Percentiles rank a stretch among this genome's conserved stretches.
These are phyloP conservation scores for Orientallactaga bullata DNA, from an alignment of 2,113 vertebrate species.

Conservation along the genomic window DNA sequence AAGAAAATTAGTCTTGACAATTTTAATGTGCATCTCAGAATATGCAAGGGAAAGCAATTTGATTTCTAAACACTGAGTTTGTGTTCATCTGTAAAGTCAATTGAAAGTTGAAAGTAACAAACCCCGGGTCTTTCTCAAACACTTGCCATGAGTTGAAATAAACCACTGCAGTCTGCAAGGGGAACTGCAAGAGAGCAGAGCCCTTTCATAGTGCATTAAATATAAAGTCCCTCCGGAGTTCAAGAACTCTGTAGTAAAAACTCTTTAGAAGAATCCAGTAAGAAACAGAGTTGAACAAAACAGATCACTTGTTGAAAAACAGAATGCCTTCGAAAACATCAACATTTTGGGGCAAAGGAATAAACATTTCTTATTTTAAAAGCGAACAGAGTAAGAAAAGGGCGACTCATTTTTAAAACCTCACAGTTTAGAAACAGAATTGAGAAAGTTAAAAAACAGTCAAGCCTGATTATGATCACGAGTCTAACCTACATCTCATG, in stretches of 20 bases:
- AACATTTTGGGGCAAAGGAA: slow-evolving; percentile 38
- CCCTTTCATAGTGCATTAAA: neutral
- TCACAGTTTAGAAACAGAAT: neutral
- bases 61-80: neutral
- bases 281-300: neutral
- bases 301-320: neutral
- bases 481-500: neutral
- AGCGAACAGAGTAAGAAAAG: neutral
- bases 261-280: neutral
- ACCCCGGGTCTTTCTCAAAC: neutral
- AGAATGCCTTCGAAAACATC: neutral
- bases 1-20: neutral
- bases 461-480: neutral
- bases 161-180: neutral
- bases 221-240: slow-evolving; percentile 8
- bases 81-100: neutral
- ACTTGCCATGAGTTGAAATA: neutral
- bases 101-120: neutral
- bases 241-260: neutral
- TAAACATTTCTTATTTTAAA: slow-evolving; percentile 48
- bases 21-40: slow-evolving; percentile 16
- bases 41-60: neutral
- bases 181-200: neutral
- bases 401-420: neutral
- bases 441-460: neutral